Base-by-base conservation (phyloP, 2,113 vertebrate genomes). In the Raja brachyura region DNA sequence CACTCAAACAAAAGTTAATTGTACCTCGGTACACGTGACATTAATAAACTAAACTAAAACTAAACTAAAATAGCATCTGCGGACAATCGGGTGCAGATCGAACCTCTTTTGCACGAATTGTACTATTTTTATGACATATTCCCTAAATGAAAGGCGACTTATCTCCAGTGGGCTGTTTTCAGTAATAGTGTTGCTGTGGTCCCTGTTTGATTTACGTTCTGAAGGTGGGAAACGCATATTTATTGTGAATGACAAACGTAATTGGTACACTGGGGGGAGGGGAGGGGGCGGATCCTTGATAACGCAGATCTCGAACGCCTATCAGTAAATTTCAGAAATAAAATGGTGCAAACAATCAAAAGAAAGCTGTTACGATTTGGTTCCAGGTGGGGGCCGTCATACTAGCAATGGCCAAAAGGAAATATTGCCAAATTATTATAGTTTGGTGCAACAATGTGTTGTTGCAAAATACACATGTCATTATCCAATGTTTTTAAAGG, bases 151-250 rank as follows among this genome's bases (percentile, higher is more conserved):
- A 68, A 70, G 33, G 70, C 66, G 16, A 90, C 66, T 70, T 73
- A 63, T 73, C 31, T 70, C 66, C 63, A 68, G 11, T 9, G 8
- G 63, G n/a, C 68, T 90, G 63, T 70, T 90, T 85, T 8, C 68
- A 70, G 88, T 39, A 31, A 90, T 90, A 70, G 28, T 31, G 48
- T n/a, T 70, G 88, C 6, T 10, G 66, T 33, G 66, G 33, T 48
- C 66, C 33, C 88, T 39, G 63, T n/a, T 68, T 68, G 88, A 90
- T 90, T 70, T 20, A 86, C 61, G 81, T 61, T 61, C 81, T 22
- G 31, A 66, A 66, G 33, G 3, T 90, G 88, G 33, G 88, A 73
- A 39, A 70, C 85, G 10, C 31, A 39, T 48, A 25, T 70, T 31
- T 33, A 16, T 20, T 20, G 88, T 68, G 66, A 68, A 90, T 66